Conservation (phyloP, 2,888 invertebrate genomes). For the Arge pagana region DNA sequence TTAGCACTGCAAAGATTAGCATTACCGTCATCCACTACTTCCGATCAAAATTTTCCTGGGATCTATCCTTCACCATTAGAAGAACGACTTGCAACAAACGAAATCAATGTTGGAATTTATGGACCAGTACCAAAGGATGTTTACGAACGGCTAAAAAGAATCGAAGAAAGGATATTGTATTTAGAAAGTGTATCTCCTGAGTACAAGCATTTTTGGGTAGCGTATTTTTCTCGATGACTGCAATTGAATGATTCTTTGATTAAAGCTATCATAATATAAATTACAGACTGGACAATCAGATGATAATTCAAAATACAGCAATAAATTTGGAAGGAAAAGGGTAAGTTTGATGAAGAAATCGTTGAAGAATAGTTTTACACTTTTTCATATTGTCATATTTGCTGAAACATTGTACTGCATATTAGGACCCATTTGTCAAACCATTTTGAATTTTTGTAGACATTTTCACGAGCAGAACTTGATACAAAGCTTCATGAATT, state of each 20-base stretch:
- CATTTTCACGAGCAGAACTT: conserved; percentile 46
- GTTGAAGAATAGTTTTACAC: not conserved
- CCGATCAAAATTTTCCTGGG: conserved; percentile 22
- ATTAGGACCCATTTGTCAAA: conserved; percentile 4
- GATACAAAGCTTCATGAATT: conserved; percentile 47
- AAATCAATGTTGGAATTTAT: conserved; percentile 65
- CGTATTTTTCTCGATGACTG: not conserved
- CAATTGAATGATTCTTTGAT: not conserved
- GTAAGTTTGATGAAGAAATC: conserved; percentile 37
- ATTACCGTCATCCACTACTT: conserved; percentile 25
- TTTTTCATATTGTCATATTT: conserved; percentile 1
- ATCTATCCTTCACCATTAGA: conserved; percentile 63
- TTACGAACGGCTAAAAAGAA: conserved; percentile 70
- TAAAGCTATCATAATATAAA: not conserved
- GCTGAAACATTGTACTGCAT: conserved; percentile 19
- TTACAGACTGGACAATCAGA: conserved; percentile 33
- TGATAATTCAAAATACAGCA: conserved; percentile 26
- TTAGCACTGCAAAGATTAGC: conserved; percentile 27
- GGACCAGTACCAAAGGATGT: conserved; percentile 67
- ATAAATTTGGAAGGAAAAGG: conserved; percentile 42
- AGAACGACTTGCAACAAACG: conserved; percentile 70
- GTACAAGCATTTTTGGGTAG: conserved; percentile 72
- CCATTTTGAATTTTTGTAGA: conserved; percentile 43
- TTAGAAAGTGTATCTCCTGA: conserved; percentile 82
- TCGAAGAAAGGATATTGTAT: conserved; percentile 75